Evolutionary conservation across 2,113 vertebrate genomes (phyloP).

Genomic region (Arizona elegans): DNA sequence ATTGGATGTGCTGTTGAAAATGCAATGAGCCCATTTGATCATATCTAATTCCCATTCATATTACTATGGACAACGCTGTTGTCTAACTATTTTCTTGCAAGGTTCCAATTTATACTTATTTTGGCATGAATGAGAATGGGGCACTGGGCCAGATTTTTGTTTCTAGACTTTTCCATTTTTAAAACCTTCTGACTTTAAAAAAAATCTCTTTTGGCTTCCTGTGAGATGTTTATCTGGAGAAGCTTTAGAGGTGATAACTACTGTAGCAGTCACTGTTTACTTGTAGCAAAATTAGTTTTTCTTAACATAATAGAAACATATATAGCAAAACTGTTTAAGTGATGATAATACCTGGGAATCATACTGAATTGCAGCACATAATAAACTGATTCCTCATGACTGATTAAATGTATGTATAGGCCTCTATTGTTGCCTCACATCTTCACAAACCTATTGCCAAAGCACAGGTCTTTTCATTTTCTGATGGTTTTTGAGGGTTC

Average conservation of each 20-base stretch:
- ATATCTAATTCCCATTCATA: slow-evolving; percentile 77
- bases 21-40: slow-evolving; percentile 68
- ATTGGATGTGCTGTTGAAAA: slow-evolving; percentile 70
- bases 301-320: slow-evolving; percentile 14
- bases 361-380: slow-evolving; percentile 29
- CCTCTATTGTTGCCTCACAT: background rate
- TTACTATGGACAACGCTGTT: slow-evolving; percentile 71
- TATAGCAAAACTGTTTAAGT: slow-evolving; percentile 40
- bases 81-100: slow-evolving; percentile 77
- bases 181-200: slow-evolving; percentile 77
- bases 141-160: slow-evolving; percentile 70
- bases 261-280: slow-evolving; percentile 29
- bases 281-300: slow-evolving; percentile 40
- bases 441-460: background rate
- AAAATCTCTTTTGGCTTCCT: slow-evolving; percentile 79
- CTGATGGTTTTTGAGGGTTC: slow-evolving; percentile 11
- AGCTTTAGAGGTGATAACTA: slow-evolving; percentile 48
- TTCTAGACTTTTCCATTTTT: slow-evolving; percentile 75
- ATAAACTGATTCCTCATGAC: slow-evolving; percentile 21
- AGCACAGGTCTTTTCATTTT: background rate
- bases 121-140: slow-evolving; percentile 78
- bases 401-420: background rate
- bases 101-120: slow-evolving; percentile 69
- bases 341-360: slow-evolving; percentile 46
- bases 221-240: slow-evolving; percentile 72